Conservation (phyloP, 1,140 invertebrate genomes). For the Zelostemma sp. region DNA sequence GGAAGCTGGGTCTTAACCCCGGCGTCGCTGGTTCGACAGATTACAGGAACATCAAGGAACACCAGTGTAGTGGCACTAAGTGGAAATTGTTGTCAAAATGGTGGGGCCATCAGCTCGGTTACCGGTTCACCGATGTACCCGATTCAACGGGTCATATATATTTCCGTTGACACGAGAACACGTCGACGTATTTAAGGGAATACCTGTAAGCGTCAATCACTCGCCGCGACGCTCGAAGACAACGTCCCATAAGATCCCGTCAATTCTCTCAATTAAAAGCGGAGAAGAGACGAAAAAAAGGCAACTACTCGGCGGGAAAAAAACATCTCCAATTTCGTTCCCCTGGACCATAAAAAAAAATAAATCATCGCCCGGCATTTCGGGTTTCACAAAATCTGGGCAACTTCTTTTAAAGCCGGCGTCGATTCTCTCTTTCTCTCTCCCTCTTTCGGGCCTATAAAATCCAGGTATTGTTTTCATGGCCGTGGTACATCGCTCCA, state of each 20-base stretch:
- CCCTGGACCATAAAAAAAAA: too few species aligned
- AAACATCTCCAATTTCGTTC: too few species aligned
- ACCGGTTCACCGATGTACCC: conserved; percentile 39
- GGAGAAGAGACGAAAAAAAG: conserved; percentile 7
- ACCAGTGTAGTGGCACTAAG: conserved; percentile 65
- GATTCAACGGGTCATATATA: conserved; percentile 55
- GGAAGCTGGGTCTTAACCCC: too few species aligned
- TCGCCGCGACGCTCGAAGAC: conserved; percentile 31
- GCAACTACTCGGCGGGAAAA: conserved; percentile 3
- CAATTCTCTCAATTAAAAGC: too few species aligned
- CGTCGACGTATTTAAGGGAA: conserved; percentile 52
- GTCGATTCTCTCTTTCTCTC: too few species aligned
- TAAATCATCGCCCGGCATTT: too few species aligned
- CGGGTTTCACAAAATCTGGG: conserved; percentile 13
- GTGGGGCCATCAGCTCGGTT: conserved; percentile 4
- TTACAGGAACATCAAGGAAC: conserved; percentile 55
- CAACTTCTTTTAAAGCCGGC: conserved; percentile 12
- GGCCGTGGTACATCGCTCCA: conserved; percentile 59
- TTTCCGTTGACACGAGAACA: conserved; percentile 49
- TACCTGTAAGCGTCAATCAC: conserved; percentile 47
- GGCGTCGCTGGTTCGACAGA: conserved; percentile 46
- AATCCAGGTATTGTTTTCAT: conserved; percentile 62
- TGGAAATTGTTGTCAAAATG: conserved; percentile 71
- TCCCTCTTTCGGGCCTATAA: conserved; percentile 63
- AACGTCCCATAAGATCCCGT: too few species aligned